Conservation (phyloP, 2,797 vertebrate species). For the Trichosurus vulpecula region DNA sequence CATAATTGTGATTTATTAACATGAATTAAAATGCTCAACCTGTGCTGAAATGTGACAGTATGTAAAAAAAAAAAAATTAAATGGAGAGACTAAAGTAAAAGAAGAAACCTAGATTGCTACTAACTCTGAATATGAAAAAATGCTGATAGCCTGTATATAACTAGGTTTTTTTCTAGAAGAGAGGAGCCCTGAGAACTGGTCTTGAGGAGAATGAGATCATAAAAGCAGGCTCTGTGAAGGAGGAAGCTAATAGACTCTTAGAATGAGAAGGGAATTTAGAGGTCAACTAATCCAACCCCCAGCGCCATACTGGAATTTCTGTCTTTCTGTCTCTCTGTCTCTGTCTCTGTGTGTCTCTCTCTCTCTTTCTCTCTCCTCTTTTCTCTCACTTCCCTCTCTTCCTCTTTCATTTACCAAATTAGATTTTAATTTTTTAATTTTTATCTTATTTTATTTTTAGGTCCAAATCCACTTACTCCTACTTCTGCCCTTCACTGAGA, state of each 20-base stretch:
- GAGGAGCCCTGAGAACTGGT: background rate
- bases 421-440: no score
- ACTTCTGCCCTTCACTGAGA: no score
- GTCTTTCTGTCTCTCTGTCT: background rate
- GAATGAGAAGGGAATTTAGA: background rate
- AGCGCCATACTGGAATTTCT: background rate
- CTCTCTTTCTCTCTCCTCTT: no score
- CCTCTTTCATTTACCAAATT: no score
- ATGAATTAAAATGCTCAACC: no score
- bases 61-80: no score
- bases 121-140: background rate
- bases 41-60: no score
- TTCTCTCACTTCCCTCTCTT: no score
- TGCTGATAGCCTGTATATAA: background rate
- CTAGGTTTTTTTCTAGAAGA: background rate
- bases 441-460: no score
- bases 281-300: background rate
- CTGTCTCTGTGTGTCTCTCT: no score
- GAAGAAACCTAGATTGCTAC: background rate
- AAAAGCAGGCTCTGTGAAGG: background rate
- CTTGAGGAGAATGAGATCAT: background rate
- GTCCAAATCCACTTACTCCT: no score
- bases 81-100: constrained; percentile 2
- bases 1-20: no score
- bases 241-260: background rate